Evolutionary conservation across 2,113 vertebrate genomes (phyloP), one percentile per base, ranked within the genome.

Genomic region (Prionailurus bengalensis): DNA sequence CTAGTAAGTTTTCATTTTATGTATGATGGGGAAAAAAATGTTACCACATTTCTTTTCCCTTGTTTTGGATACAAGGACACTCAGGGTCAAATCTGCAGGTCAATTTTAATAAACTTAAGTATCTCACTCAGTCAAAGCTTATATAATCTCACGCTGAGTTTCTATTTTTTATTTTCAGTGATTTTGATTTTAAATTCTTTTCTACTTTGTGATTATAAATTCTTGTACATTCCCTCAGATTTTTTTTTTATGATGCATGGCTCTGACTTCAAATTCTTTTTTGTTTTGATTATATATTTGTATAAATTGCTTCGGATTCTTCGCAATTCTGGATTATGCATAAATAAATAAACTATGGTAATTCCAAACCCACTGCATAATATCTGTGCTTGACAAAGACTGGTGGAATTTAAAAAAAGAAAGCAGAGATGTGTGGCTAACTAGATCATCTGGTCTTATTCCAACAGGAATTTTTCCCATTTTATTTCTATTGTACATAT

Each of bases 211-310:
- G 53, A 80, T 58, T 51, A 63, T 15, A 79, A 39, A 86, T 78
- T 70, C 39, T n/a, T 93, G 4, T 70, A 89, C 68, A 89, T 19
- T 48, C 33, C 39, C 12, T 65, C 51, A 51, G 55, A 25, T 21
- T 78, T 21, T 78, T 45, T 45, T 63, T 89, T 96, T 33, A 78
- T 33, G 78, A 93, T 39, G 78, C 9, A 51, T 87, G 53, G 33
- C 27, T 95, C 70, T 92, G 21, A 92, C 70, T 92, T 73, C n/a
- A 73, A 82, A 70, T 23, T 70, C 42, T 79, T 95, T 85, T 95
- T 39, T 71, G 33, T 63, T 79, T 71, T 51, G 15, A 80, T 58
- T 61, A 51, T 27, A 61, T 61, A 91, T 79, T 61, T 53, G 27
- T 93, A 14, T 78, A 84, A 78, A 89, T 3, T 61, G 51, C 25